These are phyloP conservation scores for Acronicta leporina DNA, from an alignment of 2,888 invertebrate species.

Conservation along the genomic window DNA sequence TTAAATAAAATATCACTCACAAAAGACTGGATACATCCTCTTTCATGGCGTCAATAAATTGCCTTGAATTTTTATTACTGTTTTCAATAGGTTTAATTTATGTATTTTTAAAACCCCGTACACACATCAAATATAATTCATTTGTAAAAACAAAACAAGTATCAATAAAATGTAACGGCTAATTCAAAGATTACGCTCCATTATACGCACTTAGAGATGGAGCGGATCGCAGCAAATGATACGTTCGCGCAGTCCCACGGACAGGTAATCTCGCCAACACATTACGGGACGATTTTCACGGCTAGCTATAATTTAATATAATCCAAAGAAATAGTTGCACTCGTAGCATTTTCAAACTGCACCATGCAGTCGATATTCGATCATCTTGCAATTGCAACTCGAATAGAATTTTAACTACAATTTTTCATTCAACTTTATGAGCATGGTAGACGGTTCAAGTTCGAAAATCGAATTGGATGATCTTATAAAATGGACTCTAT, in stretches of 20 bases:
- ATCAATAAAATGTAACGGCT: slow-evolving; percentile 82
- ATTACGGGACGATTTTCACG: slow-evolving; percentile 88
- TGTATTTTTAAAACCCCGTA: slow-evolving; percentile 27
- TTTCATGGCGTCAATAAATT: slow-evolving; percentile 40
- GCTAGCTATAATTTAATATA: slow-evolving; percentile 89
- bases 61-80: slow-evolving; percentile 25
- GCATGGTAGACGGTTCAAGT: slow-evolving; percentile 63
- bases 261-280: slow-evolving; percentile 83
- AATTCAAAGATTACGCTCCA: slow-evolving; percentile 85
- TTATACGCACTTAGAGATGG: slow-evolving; percentile 81
- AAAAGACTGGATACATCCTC: slow-evolving; percentile 7
- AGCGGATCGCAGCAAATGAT: slow-evolving; percentile 81
- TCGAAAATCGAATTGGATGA: slow-evolving; percentile 54
- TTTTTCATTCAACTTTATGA: slow-evolving; percentile 49
- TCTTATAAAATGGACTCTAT: slow-evolving; percentile 54
- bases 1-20: slow-evolving; percentile 20
- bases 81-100: slow-evolving; percentile 24
- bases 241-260: slow-evolving; percentile 84
- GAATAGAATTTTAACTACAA: slow-evolving; percentile 45
- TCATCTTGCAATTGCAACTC: slow-evolving; percentile 38
- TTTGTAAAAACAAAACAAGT: slow-evolving; percentile 74
- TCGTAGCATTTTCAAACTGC: slow-evolving; percentile 67
- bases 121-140: slow-evolving; percentile 58
- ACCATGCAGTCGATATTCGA: slow-evolving; percentile 60
- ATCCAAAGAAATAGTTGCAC: slow-evolving; percentile 87